Conservation (phyloP, 2,113 vertebrate genomes). For the Phyllostomus hastatus region DNA sequence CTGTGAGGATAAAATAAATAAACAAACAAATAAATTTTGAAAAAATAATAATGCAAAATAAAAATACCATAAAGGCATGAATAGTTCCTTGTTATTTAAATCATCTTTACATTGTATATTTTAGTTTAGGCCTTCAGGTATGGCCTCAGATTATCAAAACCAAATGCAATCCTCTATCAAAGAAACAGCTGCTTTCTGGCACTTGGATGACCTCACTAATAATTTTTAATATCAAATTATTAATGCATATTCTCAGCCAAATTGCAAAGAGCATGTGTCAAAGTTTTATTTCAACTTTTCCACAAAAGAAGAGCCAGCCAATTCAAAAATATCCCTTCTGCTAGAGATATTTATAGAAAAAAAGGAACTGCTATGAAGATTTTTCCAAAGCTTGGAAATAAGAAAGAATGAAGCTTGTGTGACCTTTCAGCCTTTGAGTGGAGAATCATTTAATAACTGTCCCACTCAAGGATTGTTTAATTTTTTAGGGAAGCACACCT, state of each 20-base stretch:
- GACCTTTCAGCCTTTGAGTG: neutral
- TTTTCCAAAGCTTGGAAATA: constrained; percentile 18
- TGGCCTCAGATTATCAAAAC: neutral
- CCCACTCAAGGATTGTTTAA: neutral
- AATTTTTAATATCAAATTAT: constrained; percentile 35
- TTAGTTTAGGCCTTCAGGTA: neutral
- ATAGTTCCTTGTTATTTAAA: neutral
- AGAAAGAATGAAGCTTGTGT: neutral
- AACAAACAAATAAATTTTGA: too few species aligned
- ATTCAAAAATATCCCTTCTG: constrained; percentile 38
- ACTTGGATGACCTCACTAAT: constrained; percentile 36
- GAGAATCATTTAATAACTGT: neutral
- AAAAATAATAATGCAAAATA: neutral
- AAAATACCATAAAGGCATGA: neutral
- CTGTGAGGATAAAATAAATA: too few species aligned
- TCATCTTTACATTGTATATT: neutral
- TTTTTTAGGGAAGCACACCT: neutral
- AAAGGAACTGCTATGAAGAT: neutral
- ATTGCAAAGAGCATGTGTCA: constrained; percentile 45
- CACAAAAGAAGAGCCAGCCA: neutral
- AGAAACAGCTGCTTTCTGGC: neutral
- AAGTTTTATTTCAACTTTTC: constrained; percentile 54
- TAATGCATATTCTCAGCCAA: constrained; percentile 22
- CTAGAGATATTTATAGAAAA: constrained; percentile 11
- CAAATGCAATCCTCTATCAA: neutral